Conservation (phyloP, 2,113 vertebrate genomes). For the Heptranchias perlo region DNA sequence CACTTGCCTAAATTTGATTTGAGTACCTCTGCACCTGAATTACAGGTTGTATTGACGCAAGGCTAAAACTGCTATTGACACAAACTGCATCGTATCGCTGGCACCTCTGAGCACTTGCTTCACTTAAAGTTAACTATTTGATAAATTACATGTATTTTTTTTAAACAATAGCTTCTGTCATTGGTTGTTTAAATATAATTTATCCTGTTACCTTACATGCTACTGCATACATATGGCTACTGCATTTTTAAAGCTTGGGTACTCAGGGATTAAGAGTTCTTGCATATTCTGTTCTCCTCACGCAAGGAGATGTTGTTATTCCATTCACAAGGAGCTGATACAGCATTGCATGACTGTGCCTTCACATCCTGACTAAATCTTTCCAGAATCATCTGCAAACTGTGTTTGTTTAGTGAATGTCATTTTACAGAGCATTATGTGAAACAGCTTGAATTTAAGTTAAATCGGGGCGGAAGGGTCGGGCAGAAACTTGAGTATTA, state of each 20-base stretch:
- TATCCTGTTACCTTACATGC: conserved; percentile 64
- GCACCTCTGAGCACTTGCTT: not conserved
- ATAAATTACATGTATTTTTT: not conserved
- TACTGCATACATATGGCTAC: conserved; percentile 70
- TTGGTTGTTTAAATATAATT: conserved; percentile 59
- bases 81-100: not conserved
- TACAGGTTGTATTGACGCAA: not conserved
- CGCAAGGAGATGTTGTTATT: conserved; percentile 63
- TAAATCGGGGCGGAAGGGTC: not conserved
- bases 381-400: not conserved
- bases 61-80: not conserved
- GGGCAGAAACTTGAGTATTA: not conserved
- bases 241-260: conserved; percentile 83
- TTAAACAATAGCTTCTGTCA: conserved; percentile 46
- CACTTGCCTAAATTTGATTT: not conserved
- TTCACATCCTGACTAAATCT: not conserved
- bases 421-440: not conserved
- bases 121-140: not conserved
- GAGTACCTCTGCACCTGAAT: not conserved
- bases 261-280: conserved; percentile 80
- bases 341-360: not conserved
- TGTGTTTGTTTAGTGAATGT: not conserved
- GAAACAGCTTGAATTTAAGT: not conserved
- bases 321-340: conserved; percentile 50
- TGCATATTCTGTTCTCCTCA: conserved; percentile 69